phyloP scores from a whole-genome alignment of 64 coral and sea anemone species.

The Exaiptasia diaphana region DNA sequence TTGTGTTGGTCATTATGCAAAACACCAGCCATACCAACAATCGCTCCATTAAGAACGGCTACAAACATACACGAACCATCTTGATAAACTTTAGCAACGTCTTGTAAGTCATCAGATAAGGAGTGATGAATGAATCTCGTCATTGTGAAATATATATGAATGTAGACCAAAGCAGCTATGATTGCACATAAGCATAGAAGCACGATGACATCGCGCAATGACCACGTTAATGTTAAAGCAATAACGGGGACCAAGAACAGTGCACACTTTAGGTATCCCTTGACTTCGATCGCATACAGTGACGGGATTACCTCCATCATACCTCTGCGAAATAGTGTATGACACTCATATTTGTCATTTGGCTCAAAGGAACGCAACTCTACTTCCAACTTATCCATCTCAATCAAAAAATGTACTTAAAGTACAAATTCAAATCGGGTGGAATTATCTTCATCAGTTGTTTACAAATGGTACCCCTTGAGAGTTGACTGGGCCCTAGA shows the following conservation, averaged over 20 bases:
- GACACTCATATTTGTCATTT: background rate
- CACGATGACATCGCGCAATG: background rate
- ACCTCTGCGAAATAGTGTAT: background rate
- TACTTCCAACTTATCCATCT: background rate
- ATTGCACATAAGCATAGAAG: background rate
- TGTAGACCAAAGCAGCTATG: background rate
- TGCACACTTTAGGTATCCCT: background rate
- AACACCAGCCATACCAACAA: conserved; percentile 38
- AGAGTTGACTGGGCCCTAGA: background rate
- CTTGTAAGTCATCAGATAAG: background rate
- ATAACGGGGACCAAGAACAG: background rate
- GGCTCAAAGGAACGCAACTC: background rate
- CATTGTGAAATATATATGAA: background rate
- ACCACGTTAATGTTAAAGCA: conserved; percentile 11
- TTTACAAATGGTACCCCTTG: background rate
- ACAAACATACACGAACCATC: conserved; percentile 7
- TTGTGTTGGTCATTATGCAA: background rate
- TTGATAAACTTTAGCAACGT: conserved; percentile 26
- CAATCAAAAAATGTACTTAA: too few relatives aligned
- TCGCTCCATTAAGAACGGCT: background rate
- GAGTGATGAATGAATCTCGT: conserved; percentile 3
- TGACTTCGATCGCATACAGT: background rate
- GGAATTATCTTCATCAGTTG: background rate
- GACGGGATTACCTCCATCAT: background rate
- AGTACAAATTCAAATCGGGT: background rate